Evolutionary conservation across 1,140 invertebrate species (phyloP).

Genomic region (Aphelenchoides besseyi): DNA sequence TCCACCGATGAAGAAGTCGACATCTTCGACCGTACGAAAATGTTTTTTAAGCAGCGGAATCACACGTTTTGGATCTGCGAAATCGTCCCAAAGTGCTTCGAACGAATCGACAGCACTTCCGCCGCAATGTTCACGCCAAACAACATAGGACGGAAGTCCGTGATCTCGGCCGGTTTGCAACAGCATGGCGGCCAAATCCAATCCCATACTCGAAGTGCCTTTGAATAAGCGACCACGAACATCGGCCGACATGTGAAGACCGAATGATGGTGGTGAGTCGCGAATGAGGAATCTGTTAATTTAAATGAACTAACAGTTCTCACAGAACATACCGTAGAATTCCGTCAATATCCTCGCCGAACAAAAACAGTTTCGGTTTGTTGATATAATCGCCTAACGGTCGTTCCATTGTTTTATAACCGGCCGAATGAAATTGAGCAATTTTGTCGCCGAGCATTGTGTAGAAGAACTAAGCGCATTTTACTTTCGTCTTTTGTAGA

Average conservation of each 20-base stretch:
- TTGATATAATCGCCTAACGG: constrained; percentile 43
- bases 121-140: constrained; percentile 76
- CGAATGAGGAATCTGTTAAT: constrained; percentile 43
- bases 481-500: too few species aligned
- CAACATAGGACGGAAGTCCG: constrained; percentile 76
- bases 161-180: constrained; percentile 80
- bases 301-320: neutral
- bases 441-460: constrained; percentile 42
- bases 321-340: constrained; percentile 31
- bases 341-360: constrained; percentile 44
- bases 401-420: constrained; percentile 36
- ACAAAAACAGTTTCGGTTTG: constrained; percentile 35
- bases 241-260: constrained; percentile 43
- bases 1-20: constrained; percentile 78
- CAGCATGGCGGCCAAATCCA: constrained; percentile 68
- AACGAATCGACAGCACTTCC: constrained; percentile 67
- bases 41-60: constrained; percentile 39
- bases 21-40: constrained; percentile 69
- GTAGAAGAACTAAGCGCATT: constrained; percentile 52
- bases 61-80: constrained; percentile 39
- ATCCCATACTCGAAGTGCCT: constrained; percentile 57
- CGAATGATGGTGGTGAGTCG: constrained; percentile 28
- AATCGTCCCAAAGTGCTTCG: constrained; percentile 41
- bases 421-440: constrained; percentile 34
- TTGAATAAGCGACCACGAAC: constrained; percentile 43